Evolutionary conservation across 2,113 vertebrate species (phyloP).

Genomic region (Sarotherodon lohbergeri): DNA sequence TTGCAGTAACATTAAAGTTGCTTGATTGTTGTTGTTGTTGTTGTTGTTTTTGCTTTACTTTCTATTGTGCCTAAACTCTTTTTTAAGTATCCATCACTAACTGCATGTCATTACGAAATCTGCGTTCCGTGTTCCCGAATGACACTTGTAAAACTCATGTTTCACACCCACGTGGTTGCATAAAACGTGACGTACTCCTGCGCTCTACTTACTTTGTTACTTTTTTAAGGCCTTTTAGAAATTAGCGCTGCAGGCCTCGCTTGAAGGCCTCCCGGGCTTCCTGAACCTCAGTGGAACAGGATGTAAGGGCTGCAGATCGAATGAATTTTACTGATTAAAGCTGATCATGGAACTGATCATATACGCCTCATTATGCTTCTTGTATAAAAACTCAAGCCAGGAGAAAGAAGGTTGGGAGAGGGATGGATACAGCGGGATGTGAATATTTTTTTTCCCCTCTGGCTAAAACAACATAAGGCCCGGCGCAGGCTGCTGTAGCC

Average conservation of each 20-base stretch:
- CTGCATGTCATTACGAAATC: not conserved
- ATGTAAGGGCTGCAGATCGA: not conserved
- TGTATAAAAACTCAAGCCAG: not conserved
- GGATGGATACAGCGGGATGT: not conserved
- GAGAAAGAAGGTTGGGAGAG: not conserved
- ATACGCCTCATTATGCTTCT: not conserved
- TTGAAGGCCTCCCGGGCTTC: not conserved
- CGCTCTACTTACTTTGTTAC: not conserved
- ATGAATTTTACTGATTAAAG: not conserved
- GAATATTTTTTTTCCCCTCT: not conserved
- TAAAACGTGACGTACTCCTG: not conserved
- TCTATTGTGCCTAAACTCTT: not conserved
- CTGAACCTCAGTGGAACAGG: not conserved
- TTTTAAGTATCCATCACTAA: not conserved
- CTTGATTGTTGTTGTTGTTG: not conserved
- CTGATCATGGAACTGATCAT: not conserved
- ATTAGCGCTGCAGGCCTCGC: not conserved
- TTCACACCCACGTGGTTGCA: not conserved
- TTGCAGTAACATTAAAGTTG: not conserved
- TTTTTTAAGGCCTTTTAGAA: not conserved
- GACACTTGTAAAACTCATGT: not conserved
- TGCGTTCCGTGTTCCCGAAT: not conserved
- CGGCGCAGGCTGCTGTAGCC: slow-evolving; percentile 15
- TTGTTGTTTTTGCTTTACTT: not conserved
- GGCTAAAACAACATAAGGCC: slow-evolving; percentile 20